Evolutionary conservation across 2,113 vertebrate species (phyloP), one percentile per base, ranked within the genome.

Genomic region (Sander vitreus): DNA sequence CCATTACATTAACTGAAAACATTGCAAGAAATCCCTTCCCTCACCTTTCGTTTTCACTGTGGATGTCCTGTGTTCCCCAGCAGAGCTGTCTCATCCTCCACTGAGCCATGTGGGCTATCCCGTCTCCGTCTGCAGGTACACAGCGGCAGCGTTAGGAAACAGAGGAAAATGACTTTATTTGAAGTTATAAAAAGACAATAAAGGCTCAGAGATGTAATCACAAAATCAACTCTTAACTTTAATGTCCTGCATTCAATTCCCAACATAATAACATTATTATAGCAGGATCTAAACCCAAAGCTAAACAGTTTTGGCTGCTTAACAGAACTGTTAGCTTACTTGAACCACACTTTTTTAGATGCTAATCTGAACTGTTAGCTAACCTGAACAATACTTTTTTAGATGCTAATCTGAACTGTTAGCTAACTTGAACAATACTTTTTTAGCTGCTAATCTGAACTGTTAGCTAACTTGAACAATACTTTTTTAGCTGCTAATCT

Each of bases 31-130:
- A 25, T 25, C 1, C 8, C 18, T 7, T 53, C 3, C 2, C 73
- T 86, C 62, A 94, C 94, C 89, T 69, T 2, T 89, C 90, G 5
- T 88, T 88, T 67, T 96, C 94, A 60, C 93, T 94, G 86, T 96
- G 94, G 82, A 92, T 91, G 65, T 97, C 97, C 73, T 96, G 96
- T 4, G 94, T 95, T 70, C 93, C 96, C 96, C 97, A 97, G 62
- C 96, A 94, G 43, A 97, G 97, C 10, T 96, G 95, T 27, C 96
- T 60, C 88, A 90, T 96, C 89, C 97, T 97, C 97, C 97, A 98
- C 91, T 97, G 78, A 93, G 96, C 85, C 96, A 95, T 45, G 85
- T 92, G 94, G 67, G 95, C 96, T 92, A 97, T 94, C 81, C 95
- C 96, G 59, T 97, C 97, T 93, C 82, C 81, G 15, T 94, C 95